Evolutionary conservation across 1,140 invertebrate genomes (phyloP), one percentile per base, ranked within the genome.

Genomic region (Oryzaephilus surinamensis): DNA sequence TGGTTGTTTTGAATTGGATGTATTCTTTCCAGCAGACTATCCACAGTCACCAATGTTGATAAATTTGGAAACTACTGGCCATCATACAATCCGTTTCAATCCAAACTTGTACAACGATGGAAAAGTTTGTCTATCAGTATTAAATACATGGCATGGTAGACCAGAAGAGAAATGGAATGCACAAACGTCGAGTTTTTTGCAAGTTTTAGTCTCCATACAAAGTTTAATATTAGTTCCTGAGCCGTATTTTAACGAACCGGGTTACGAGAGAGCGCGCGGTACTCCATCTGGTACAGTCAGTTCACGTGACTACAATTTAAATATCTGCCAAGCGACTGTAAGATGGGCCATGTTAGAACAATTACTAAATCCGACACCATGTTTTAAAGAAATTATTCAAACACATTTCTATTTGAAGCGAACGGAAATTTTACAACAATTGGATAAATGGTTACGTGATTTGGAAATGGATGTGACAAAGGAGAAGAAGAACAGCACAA

Each of bases 121-220:
- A 32, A 95, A 95, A 73, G 92, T 97, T 32, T 96, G 93, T 63
- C 77, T 97, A 49, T 94, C 89, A 49, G 85, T 97, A 40, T 67
- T 97, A 14, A 96, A 96, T 62, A 97, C 94, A 0, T 97, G 94
- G 94, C 92, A 97, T 64, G 94, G 93, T 4, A 70, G 92, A 40
- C 93, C 92, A n/a, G 94, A 97, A 64, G 94, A 97, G 61, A 94
- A 96, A 67, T 97, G 94, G 94, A 97, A 95, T 66, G 84, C 92
- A 26, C 87, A 92, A 58, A 95, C 91, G 0, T 96, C 91, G 29
- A 96, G 90, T 65, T 94, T 97, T 58, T 69, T 97, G 33, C 91
- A 96, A 74, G 90, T 97, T 23, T 70, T 97, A 51, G 90, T 97
- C 8, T 95, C 91, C 20, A 97, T 97, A 55, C 93, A 97, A 65